Evolutionary conservation across 2,113 vertebrate genomes (phyloP).

Genomic region (Lathamus discolor): DNA sequence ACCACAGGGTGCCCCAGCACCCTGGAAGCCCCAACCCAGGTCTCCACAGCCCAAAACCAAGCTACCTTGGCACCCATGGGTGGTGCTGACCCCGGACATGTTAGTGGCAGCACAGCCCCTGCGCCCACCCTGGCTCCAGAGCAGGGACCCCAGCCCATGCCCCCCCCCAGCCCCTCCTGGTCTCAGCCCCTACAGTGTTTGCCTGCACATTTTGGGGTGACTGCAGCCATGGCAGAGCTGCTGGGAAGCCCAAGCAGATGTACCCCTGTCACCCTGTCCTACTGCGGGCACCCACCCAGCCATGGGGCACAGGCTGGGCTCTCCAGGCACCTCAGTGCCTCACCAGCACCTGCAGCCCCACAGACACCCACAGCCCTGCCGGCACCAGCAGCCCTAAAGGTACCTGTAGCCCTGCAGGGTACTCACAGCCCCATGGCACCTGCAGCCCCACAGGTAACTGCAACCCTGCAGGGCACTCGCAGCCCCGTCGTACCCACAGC

Average conservation of each 20-base stretch:
- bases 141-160: fast-evolving
- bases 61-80: background rate
- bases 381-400: background rate
- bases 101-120: background rate
- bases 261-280: background rate
- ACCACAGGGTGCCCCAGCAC: fast-evolving
- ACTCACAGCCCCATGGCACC: background rate
- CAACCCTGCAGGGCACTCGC: background rate
- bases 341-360: background rate
- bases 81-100: fast-evolving
- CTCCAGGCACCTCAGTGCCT: background rate
- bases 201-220: background rate
- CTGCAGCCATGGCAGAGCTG: background rate
- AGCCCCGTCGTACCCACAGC: background rate
- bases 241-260: fast-evolving
- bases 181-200: fast-evolving
- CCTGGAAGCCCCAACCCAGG: background rate
- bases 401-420: background rate
- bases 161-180: background rate
- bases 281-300: background rate
- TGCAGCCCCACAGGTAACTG: background rate
- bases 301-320: background rate
- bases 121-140: fast-evolving
- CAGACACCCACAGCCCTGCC: background rate
- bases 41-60: background rate